Evolutionary conservation across 2,797 vertebrate genomes (phyloP).

Genomic region (Tokudaia tokunoshimensis): DNA sequence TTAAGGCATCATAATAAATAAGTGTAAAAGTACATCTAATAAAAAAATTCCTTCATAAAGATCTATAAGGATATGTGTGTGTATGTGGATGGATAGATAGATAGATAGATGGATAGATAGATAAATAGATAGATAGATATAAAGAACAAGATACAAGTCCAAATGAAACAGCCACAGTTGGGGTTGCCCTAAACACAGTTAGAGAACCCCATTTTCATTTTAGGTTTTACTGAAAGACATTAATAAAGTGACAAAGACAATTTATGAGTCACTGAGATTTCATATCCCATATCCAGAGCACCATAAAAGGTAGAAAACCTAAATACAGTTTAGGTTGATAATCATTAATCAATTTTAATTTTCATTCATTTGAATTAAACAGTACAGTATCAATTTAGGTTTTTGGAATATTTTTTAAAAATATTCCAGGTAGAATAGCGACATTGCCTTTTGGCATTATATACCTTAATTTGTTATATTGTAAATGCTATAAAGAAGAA

Average conservation of each 20-base stretch:
- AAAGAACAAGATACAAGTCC: background rate
- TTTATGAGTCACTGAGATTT: background rate
- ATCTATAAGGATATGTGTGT: background rate
- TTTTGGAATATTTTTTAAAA: background rate
- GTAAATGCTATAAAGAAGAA: background rate
- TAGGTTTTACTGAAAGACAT: background rate
- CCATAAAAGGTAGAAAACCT: background rate
- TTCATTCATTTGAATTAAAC: slow-evolving; percentile 21
- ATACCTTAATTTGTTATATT: background rate
- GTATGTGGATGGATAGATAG: no score
- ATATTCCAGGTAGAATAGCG: background rate
- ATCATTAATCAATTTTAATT: background rate
- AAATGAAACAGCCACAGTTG: background rate
- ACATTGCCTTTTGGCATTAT: background rate
- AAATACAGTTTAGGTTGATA: background rate
- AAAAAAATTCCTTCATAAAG: slow-evolving; percentile 48
- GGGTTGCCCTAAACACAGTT: background rate
- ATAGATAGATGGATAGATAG: no score
- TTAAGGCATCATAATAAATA: slow-evolving; percentile 4
- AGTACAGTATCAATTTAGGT: background rate
- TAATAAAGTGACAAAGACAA: background rate
- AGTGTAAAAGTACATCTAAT: slow-evolving; percentile 18
- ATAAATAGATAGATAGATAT: no score
- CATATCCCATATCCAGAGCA: background rate
- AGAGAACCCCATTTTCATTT: background rate